Conservation (phyloP, 2,888 invertebrate genomes). For the Bombylius discolor region DNA sequence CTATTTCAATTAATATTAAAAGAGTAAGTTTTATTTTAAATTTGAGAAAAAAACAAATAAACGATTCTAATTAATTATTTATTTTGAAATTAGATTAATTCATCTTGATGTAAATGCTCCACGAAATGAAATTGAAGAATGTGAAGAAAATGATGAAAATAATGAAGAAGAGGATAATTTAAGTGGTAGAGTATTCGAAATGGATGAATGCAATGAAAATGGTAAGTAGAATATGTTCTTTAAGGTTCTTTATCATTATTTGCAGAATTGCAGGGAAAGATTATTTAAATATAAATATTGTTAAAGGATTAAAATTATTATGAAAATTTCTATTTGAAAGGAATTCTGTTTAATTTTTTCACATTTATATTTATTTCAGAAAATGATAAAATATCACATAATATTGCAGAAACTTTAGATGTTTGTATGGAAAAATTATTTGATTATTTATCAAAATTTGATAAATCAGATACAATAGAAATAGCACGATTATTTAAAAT, state of each 20-base stretch:
- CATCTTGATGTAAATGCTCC: slow-evolving; percentile 57
- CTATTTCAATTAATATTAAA: slow-evolving; percentile 63
- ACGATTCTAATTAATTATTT: slow-evolving; percentile 2
- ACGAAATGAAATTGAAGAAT: slow-evolving; percentile 45
- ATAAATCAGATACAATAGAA: background rate
- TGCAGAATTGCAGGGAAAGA: no score
- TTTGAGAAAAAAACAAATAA: slow-evolving; percentile 1
- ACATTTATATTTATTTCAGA: background rate
- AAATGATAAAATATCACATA: slow-evolving; percentile 36
- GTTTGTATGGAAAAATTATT: slow-evolving; percentile 62
- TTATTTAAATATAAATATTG: no score
- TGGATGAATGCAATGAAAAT: slow-evolving; percentile 23
- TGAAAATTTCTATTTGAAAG: no score
- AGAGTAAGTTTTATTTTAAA: slow-evolving; percentile 44
- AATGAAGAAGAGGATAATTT: slow-evolving; percentile 38
- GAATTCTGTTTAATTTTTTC: background rate
- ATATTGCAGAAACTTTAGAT: slow-evolving; percentile 56
- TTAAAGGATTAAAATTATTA: no score
- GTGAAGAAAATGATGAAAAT: slow-evolving; percentile 36
- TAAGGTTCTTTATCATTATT: no score
- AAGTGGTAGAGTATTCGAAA: slow-evolving; percentile 30
- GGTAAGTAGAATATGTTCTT: background rate
- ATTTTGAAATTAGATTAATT: slow-evolving; percentile 45
- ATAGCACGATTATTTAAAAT: slow-evolving; percentile 37
- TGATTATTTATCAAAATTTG: slow-evolving; percentile 37